These are phyloP conservation scores for Lytechinus variegatus DNA, from an alignment of 35 echinoderm and acorn worm species.

Conservation along the genomic window DNA sequence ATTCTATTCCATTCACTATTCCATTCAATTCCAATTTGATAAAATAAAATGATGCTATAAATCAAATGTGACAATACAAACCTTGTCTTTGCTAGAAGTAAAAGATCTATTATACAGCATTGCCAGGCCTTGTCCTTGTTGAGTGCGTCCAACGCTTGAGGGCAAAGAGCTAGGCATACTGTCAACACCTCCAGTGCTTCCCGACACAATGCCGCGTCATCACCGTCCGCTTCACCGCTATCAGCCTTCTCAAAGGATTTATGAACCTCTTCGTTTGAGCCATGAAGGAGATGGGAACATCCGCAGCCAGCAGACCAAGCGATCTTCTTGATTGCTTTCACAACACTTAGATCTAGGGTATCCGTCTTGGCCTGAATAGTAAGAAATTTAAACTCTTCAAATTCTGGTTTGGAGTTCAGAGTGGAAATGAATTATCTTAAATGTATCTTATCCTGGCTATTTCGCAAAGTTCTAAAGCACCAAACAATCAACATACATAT, in stretches of 20 bases:
- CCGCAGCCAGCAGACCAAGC: slow-evolving; percentile 96
- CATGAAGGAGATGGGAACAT: slow-evolving; percentile 79
- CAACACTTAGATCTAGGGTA: slow-evolving; percentile 88
- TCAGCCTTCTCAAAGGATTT: slow-evolving; percentile 93
- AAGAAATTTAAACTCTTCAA: too few species aligned
- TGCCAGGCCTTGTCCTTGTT: slow-evolving; percentile 99
- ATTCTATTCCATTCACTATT: too few species aligned
- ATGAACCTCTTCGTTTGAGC: slow-evolving; percentile 95
- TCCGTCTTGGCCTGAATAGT: slow-evolving; percentile 69
- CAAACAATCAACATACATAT: too few species aligned
- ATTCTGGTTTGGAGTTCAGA: too few species aligned
- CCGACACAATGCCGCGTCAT: slow-evolving; percentile 82
- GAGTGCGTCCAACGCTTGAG: slow-evolving; percentile 87
- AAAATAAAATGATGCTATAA: background rate
- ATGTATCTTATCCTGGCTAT: too few species aligned
- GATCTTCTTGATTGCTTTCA: slow-evolving; percentile 97
- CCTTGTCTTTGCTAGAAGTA: slow-evolving; percentile 89
- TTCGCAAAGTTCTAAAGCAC: too few species aligned
- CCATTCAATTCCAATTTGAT: too few species aligned
- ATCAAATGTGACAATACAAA: background rate
- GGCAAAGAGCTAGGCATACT: slow-evolving; percentile 89
- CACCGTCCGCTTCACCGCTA: slow-evolving; percentile 70
- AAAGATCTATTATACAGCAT: slow-evolving; percentile 88
- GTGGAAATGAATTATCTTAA: too few species aligned
- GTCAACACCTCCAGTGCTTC: slow-evolving; percentile 94